Conservation (phyloP, 1,140 invertebrate species). For the Saccostrea cuccullata region DNA sequence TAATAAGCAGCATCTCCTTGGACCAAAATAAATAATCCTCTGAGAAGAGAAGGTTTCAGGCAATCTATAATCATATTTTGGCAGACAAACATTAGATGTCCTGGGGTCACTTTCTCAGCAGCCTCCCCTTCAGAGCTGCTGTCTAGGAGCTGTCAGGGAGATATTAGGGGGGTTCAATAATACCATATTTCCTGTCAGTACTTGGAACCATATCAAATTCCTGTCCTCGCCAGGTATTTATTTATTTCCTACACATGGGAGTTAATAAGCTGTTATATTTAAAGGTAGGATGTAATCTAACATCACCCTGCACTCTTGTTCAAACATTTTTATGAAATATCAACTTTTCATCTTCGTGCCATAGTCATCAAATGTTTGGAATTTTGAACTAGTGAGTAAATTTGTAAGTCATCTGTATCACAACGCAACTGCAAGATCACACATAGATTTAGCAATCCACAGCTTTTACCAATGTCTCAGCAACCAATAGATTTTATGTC, state of each 20-base stretch:
- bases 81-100: neutral
- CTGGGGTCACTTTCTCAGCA: neutral
- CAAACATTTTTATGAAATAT: neutral
- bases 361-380: neutral
- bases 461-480: neutral
- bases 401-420: neutral
- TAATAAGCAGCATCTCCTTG: neutral
- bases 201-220: slow-evolving; percentile 8
- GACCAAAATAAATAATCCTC: neutral
- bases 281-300: neutral
- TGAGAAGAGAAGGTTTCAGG: neutral
- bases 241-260: neutral
- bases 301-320: neutral
- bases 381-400: no score
- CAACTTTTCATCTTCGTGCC: neutral
- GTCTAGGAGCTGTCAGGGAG: neutral
- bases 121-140: neutral
- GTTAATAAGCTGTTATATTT: neutral
- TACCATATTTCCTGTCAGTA: neutral
- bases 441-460: neutral
- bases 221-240: neutral
- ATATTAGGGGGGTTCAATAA: slow-evolving; percentile 10
- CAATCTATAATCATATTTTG: slow-evolving; percentile 2
- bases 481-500: neutral
- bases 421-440: neutral